These are phyloP conservation scores for Argyrosomus japonicus DNA, from an alignment of 2,113 vertebrate species.

Conservation along the genomic window DNA sequence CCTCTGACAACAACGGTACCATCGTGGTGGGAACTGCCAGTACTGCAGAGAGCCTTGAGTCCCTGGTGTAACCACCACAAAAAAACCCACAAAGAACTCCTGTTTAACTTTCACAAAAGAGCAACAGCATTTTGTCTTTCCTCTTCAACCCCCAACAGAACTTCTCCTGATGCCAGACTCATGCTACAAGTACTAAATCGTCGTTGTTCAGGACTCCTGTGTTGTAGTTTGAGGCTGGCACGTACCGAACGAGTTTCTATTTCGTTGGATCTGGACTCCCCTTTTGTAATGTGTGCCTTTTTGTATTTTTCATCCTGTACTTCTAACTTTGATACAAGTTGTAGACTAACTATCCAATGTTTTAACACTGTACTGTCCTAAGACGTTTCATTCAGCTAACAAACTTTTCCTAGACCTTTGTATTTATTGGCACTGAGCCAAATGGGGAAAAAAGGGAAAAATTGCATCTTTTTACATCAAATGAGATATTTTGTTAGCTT, in stretches of 20 bases:
- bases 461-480: conserved; percentile 77
- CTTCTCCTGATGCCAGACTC: conserved; percentile 46
- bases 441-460: conserved; percentile 57
- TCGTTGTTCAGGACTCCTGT: neutral
- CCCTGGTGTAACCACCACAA: conserved; percentile 87
- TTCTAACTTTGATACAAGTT: conserved; percentile 79
- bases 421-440: conserved; percentile 87
- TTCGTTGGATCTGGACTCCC: conserved; percentile 76
- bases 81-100: conserved; percentile 20
- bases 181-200: neutral
- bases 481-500: conserved; percentile 82
- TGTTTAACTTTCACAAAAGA: conserved; percentile 13
- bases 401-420: conserved; percentile 76
- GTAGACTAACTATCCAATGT: conserved; percentile 83
- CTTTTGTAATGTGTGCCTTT: conserved; percentile 94
- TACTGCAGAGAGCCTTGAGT: conserved; percentile 92
- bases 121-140: conserved; percentile 33
- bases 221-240: conserved; percentile 9
- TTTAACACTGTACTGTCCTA: conserved; percentile 56
- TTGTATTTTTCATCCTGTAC: conserved; percentile 86
- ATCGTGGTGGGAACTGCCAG: conserved; percentile 85
- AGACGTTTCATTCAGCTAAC: conserved; percentile 83
- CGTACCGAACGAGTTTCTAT: conserved; percentile 63
- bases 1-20: conserved; percentile 89
- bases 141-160: conserved; percentile 40